A percentile compares a stretch with the other conserved stretches of the same genome.
phyloP scores from a whole-genome alignment of 2,888 invertebrate species.

The Nymphalis c-album region DNA sequence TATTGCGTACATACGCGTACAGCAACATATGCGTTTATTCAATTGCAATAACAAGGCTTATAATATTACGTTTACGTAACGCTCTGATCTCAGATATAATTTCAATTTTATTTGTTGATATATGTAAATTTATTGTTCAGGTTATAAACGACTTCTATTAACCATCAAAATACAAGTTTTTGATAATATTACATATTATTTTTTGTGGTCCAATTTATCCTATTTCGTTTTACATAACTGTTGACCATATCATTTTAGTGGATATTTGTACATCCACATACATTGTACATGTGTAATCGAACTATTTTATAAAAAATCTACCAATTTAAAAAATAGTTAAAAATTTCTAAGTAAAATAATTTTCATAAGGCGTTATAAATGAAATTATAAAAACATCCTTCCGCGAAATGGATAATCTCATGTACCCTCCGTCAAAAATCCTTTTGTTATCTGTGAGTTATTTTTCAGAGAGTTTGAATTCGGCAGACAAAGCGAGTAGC shows the following conservation, averaged over 20 bases:
- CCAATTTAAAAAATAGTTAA: not conserved
- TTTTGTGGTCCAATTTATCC: too few relatives aligned
- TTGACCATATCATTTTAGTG: too few relatives aligned
- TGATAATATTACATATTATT: too few relatives aligned
- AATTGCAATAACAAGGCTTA: slow-evolving; percentile 2
- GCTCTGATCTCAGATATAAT: not conserved
- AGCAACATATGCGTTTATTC: slow-evolving; percentile 1
- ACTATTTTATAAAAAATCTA: not conserved
- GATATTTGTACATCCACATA: too few relatives aligned
- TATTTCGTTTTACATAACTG: too few relatives aligned
- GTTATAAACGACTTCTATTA: too few relatives aligned
- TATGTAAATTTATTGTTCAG: not conserved
- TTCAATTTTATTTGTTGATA: not conserved
- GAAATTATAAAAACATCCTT: slow-evolving; percentile 31
- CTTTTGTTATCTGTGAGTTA: slow-evolving; percentile 73
- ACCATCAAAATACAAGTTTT: too few relatives aligned
- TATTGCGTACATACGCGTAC: too few relatives aligned
- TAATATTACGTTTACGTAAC: not conserved
- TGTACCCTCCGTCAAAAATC: slow-evolving; percentile 52
- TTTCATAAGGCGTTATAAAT: slow-evolving; percentile 27
- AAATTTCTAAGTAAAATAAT: too few relatives aligned
- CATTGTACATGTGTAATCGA: too few relatives aligned
- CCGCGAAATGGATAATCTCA: slow-evolving; percentile 30
- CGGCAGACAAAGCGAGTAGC: slow-evolving; percentile 69
- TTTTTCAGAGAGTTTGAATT: slow-evolving; percentile 71